Evolutionary conservation across 53 echinoderm and acorn worm species (phyloP), one percentile per base, ranked within the genome.

Genomic region (Echinarachnius parma): DNA sequence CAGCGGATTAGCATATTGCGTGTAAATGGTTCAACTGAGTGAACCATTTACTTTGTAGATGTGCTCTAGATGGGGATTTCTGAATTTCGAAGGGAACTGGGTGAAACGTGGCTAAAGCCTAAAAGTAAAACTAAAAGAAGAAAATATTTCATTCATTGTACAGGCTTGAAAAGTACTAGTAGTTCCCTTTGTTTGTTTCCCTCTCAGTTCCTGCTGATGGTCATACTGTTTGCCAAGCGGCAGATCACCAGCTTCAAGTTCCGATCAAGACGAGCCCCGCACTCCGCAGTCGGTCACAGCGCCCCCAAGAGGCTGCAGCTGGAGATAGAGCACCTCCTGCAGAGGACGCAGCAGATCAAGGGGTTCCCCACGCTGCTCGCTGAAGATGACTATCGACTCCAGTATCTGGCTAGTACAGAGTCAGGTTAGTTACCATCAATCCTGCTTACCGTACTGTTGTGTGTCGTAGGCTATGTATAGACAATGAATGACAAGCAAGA

Each of bases 191-290:
- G 9, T 29, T 13, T 29, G 1, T 27, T 58, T 7, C n/a, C 10
- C 13, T 5, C n/a, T 61, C 42, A 95, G 96, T 63, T 75, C 52
- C 76, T 95, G 46, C 66, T 87, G n/a, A 75, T 87, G 37, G 76
- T 95, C 16, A 79, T 91, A 29, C 79, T 95, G 21, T 91, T 95
- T 53, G 85, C 82, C 25, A 95, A 95, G 74, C 72, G 96, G 22
- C 96, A 95, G 66, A 91, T 91, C 25, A 91, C 84, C 59, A 65
- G 96, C 53, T 91, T 91, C 75, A 82, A 91, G 9, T 62, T 91
- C 36, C 71, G 87, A 27, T 91, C 96, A 7, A 72, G 85, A 15
- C 65, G 96, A 63, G 81, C 87, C 46, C 91, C 96, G 13, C 96
- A 95, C 61, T 78, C 82, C 21, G 52, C 84, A 9, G 82, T 91